These are phyloP conservation scores for Xiphorhynchus erythropygius DNA, from an alignment of 2,797 vertebrate genomes.

Conservation along the genomic window DNA sequence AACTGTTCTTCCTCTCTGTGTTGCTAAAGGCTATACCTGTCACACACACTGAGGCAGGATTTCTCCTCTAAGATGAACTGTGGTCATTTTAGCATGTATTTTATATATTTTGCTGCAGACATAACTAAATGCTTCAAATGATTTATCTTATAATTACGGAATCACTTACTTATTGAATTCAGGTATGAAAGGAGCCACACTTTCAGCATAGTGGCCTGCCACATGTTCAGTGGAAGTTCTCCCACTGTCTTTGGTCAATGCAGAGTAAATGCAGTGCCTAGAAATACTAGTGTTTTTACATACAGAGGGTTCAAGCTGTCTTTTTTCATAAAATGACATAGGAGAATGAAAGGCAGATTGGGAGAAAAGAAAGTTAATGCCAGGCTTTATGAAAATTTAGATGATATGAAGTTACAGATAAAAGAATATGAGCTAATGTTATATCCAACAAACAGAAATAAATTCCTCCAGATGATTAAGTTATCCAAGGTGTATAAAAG, in stretches of 20 bases:
- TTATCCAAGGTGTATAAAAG: background rate
- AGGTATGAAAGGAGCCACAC: background rate
- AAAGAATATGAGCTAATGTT: background rate
- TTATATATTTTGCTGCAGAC: background rate
- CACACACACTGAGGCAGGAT: rapidly evolving
- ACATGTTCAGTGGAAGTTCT: background rate
- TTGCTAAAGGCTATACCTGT: background rate
- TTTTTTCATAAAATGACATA: background rate
- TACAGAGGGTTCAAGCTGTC: background rate
- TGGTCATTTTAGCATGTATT: background rate
- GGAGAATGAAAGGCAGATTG: background rate
- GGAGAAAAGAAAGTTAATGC: background rate
- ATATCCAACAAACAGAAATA: background rate
- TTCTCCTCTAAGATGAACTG: background rate
- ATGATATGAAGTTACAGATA: background rate
- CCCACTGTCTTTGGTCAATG: background rate
- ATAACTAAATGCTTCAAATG: background rate
- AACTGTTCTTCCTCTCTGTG: background rate
- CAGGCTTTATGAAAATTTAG: background rate
- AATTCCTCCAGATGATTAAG: background rate
- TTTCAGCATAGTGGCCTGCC: background rate
- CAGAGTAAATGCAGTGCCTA: background rate
- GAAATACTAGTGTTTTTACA: background rate
- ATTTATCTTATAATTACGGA: background rate
- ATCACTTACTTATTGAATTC: background rate